Conservation (phyloP, 1,140 invertebrate species). For the Drosophila oshimai region DNA sequence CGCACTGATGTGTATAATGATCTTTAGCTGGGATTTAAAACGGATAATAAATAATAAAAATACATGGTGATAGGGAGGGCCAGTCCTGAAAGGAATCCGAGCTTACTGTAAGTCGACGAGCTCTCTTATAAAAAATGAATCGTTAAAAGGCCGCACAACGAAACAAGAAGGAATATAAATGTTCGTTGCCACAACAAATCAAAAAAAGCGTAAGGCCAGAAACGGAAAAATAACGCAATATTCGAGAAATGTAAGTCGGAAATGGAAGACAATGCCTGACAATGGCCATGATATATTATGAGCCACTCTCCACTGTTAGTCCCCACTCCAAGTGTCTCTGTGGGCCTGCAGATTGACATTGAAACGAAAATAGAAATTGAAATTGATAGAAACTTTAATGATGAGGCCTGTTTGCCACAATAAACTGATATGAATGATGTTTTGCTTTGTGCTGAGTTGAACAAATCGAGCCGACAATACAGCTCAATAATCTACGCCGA, state of each 20-base stretch:
- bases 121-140: constrained; percentile 74
- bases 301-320: neutral
- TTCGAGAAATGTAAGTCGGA: constrained; percentile 44
- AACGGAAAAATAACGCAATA: constrained; percentile 50
- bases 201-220: constrained; percentile 46
- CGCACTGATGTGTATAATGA: constrained; percentile 82
- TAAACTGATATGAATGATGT: constrained; percentile 57
- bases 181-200: constrained; percentile 67
- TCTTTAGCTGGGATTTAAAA: constrained; percentile 81
- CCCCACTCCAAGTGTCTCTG: neutral
- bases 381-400: constrained; percentile 68
- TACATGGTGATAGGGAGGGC: constrained; percentile 48
- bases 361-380: constrained; percentile 43
- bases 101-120: constrained; percentile 58
- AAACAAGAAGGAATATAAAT: constrained; percentile 73
- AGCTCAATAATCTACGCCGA: constrained; percentile 60
- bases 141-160: constrained; percentile 70
- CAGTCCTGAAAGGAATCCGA: constrained; percentile 35
- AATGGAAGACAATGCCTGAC: constrained; percentile 57
- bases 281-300: constrained; percentile 66
- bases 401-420: constrained; percentile 3
- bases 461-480: constrained; percentile 61
- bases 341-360: constrained; percentile 36
- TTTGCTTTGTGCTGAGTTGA: constrained; percentile 14
- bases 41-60: constrained; percentile 82